Conservation (phyloP, 2,113 vertebrate genomes). For the Mustela nigripes region DNA sequence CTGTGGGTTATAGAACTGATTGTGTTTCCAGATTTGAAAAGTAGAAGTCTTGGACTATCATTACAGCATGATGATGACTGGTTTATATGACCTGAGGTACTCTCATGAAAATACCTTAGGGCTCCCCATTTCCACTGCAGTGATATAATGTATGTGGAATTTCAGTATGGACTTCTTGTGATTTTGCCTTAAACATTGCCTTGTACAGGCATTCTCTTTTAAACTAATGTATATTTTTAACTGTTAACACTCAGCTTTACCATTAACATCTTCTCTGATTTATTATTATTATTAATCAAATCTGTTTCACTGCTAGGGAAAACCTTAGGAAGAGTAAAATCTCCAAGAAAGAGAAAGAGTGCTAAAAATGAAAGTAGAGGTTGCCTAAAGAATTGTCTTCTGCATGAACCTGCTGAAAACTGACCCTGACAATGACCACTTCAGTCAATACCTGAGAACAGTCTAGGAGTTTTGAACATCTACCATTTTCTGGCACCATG, state of each 20-base stretch:
- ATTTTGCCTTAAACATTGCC: background rate
- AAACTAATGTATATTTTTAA: background rate
- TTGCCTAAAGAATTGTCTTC: background rate
- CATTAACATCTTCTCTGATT: background rate
- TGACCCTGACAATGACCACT: background rate
- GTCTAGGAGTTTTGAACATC: background rate
- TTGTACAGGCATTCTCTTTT: background rate
- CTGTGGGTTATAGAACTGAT: background rate
- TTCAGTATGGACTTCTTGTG: background rate
- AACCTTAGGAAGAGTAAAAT: background rate
- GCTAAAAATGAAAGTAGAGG: background rate
- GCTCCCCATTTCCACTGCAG: background rate
- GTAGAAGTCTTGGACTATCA: background rate
- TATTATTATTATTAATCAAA: background rate
- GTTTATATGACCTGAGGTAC: background rate
- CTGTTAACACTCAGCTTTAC: background rate
- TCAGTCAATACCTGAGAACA: background rate
- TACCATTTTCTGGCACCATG: background rate
- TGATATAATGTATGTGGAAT: background rate
- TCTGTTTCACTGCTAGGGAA: background rate
- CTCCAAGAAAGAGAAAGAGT: background rate
- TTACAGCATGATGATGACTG: background rate
- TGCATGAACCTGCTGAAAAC: background rate
- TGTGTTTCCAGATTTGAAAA: background rate
- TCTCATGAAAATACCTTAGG: background rate